phyloP scores from a whole-genome alignment of 2,888 invertebrate species.

The Notodonta ziczac region DNA sequence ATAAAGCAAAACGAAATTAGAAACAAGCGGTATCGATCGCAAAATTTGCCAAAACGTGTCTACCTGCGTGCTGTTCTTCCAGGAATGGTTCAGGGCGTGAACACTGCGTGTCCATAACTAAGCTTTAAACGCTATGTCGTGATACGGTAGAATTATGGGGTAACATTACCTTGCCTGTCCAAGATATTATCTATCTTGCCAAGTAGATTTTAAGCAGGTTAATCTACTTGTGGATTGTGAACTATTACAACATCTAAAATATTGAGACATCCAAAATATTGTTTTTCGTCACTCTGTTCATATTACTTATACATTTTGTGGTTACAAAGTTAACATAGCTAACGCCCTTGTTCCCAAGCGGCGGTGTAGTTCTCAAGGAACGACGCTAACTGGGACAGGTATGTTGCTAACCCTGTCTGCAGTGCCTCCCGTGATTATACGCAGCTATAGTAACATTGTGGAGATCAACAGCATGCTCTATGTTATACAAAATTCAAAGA shows the following conservation, averaged over 20 bases:
- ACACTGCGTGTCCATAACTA: conserved; percentile 24
- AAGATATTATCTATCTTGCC: no score
- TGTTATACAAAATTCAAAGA: no score
- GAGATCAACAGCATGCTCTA: neutral
- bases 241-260: no score
- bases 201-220: no score
- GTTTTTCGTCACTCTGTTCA: no score
- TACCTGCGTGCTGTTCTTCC: conserved; percentile 33
- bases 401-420: conserved; percentile 21
- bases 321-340: conserved; percentile 25
- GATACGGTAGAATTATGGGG: neutral
- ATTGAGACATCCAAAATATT: no score
- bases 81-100: conserved; percentile 25
- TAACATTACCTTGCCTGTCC: neutral
- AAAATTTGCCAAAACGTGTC: conserved; percentile 12
- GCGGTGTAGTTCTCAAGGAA: conserved; percentile 13
- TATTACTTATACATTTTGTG: neutral
- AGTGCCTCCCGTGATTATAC: neutral
- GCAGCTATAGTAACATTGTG: neutral
- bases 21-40: conserved; percentile 15
- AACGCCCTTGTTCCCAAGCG: conserved; percentile 30
- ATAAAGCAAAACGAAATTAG: conserved; percentile 22
- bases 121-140: neutral
- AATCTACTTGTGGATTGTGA: no score
- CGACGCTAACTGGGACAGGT: conserved; percentile 35